phyloP scores from a whole-genome alignment of 2,888 invertebrate genomes.

The Strigamia transsilvanica region DNA sequence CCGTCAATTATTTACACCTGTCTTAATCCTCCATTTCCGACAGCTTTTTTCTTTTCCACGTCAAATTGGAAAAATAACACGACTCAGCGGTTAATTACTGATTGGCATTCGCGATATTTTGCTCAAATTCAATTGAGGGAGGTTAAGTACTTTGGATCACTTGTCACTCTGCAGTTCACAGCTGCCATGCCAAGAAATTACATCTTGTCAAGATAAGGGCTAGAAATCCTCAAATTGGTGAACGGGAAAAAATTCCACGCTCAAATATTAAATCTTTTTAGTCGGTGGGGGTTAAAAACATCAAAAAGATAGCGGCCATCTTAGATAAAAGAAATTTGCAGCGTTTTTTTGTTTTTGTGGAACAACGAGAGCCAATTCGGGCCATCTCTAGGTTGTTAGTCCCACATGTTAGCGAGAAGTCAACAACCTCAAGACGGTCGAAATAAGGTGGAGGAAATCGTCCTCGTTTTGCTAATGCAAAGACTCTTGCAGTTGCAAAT shows the following conservation, averaged over 20 bases:
- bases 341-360: no score
- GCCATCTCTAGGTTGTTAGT: no score
- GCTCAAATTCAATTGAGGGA: conserved; percentile 27
- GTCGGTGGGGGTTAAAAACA: no score
- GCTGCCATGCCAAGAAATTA: conserved; percentile 45
- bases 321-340: no score
- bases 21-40: neutral
- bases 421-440: no score
- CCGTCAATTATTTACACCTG: conserved; percentile 3
- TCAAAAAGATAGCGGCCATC: no score
- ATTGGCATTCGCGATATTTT: conserved; percentile 35
- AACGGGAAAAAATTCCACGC: neutral
- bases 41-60: neutral
- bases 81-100: conserved; percentile 6
- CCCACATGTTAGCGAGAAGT: no score
- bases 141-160: conserved; percentile 36
- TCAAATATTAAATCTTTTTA: neutral
- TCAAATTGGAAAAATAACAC: neutral
- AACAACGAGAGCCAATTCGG: no score
- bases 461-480: no score
- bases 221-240: neutral
- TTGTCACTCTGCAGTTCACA: conserved; percentile 36
- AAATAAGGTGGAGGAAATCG: no score
- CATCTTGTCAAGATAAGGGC: conserved; percentile 4
- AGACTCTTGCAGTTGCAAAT: no score